These are phyloP conservation scores for Onthophagus taurus DNA, from an alignment of 1,140 invertebrate species.

Conservation along the genomic window DNA sequence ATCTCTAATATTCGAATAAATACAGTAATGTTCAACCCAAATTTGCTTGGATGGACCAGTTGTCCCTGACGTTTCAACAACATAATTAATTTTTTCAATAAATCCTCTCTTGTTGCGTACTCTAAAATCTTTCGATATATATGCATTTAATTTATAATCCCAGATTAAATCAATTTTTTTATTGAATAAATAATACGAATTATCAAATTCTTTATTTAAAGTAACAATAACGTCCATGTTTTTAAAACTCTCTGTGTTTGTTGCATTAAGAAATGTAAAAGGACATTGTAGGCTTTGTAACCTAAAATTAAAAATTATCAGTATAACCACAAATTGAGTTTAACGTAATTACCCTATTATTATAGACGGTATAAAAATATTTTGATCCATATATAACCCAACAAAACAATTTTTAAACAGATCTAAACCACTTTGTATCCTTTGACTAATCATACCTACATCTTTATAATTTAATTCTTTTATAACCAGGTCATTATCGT, in stretches of 20 bases:
- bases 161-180: background rate
- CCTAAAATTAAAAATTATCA: conserved; percentile 2
- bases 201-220: too few relatives aligned
- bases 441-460: background rate
- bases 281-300: conserved; percentile 6
- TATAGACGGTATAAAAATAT: conserved; percentile 10
- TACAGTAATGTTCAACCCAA: conserved; percentile 48
- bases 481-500: background rate
- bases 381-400: conserved; percentile 12
- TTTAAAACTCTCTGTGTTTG: background rate
- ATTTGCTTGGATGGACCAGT: conserved; percentile 55
- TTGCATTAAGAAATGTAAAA: conserved; percentile 10
- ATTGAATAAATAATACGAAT: too few relatives aligned
- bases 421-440: too few relatives aligned
- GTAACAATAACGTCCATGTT: too few relatives aligned
- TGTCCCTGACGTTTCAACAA: conserved; percentile 54
- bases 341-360: conserved; percentile 10
- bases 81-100: conserved; percentile 46
- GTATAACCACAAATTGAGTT: background rate
- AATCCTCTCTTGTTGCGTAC: too few relatives aligned
- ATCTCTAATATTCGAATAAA: conserved; percentile 52
- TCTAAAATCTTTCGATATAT: too few relatives aligned
- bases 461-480: background rate
- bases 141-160: conserved; percentile 3
- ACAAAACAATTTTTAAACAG: too few relatives aligned